These are phyloP conservation scores for Dendroctonus ponderosae DNA, from an alignment of 1,140 invertebrate species.

Conservation along the genomic window DNA sequence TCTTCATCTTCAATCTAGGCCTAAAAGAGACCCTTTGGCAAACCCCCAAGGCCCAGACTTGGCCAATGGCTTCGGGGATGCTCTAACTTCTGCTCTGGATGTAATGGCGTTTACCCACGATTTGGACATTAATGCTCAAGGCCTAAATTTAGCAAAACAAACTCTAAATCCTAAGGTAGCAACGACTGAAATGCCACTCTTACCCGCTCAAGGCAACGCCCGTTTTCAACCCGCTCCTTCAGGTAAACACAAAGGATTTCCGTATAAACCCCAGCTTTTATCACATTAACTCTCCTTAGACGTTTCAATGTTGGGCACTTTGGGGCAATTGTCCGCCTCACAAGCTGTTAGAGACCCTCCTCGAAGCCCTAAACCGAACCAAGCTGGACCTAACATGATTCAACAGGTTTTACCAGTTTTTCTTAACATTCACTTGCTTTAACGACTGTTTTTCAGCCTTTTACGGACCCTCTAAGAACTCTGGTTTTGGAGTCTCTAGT, in stretches of 20 bases:
- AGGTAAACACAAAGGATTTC: not conserved
- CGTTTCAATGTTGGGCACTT: slow-evolving; percentile 40
- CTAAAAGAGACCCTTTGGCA: slow-evolving; percentile 44
- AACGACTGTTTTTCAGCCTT: not conserved
- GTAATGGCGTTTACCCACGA: slow-evolving; percentile 78
- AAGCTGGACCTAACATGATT: no score
- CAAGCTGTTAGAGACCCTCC: slow-evolving; percentile 20
- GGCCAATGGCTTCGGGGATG: slow-evolving; percentile 60
- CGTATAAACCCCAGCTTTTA: not conserved
- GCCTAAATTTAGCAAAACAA: slow-evolving; percentile 36
- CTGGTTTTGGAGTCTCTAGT: slow-evolving; percentile 55
- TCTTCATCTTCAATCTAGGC: slow-evolving; percentile 29
- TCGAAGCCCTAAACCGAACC: not conserved
- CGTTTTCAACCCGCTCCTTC: not conserved
- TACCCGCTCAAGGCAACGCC: no score
- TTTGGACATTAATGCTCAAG: slow-evolving; percentile 51
- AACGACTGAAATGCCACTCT: no score
- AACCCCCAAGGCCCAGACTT: slow-evolving; percentile 48
- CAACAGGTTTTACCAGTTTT: no score
- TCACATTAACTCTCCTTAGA: slow-evolving; percentile 16
- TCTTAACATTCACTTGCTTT: not conserved
- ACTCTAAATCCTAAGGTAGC: no score
- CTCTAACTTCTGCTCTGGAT: slow-evolving; percentile 73
- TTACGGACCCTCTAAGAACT: slow-evolving; percentile 56
- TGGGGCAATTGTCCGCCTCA: slow-evolving; percentile 39